Base-by-base conservation (phyloP, 2,113 vertebrate genomes). In the Pagrus major region DNA sequence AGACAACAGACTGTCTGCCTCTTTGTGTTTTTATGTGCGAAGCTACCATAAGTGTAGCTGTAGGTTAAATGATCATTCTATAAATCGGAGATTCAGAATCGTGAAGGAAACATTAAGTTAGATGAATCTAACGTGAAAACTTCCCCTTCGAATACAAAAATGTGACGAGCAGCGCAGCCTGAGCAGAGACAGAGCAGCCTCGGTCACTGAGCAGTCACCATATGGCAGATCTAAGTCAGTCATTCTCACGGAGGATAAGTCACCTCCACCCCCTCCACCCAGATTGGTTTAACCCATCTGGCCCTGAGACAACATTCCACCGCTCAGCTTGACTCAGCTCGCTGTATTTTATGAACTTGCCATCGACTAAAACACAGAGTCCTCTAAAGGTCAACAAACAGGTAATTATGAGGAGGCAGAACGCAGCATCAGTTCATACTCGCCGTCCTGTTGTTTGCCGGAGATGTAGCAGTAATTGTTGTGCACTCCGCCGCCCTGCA, bases 141-240 rank as follows among this genome's bases (percentile, higher is more conserved):
- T 1, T 31, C 31, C 27, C n/a, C 8, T 20, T 21, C 25, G 31
- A 39, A 37, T 18, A n/a, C 4, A 5, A 16, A 12, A 2, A 1
- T 12, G 3, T 37, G 8, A 5, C 44, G 29, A 61, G 4, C 47
- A 29, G 6, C 29, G 8, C 31, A 27, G 58, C 10, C 29, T 44
- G 29, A 60, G 27, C 16, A 54, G 10, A 58, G n/a, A 7, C 11
- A 1, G 23, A 42, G 46, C 3, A 14, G 27, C 29, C 25, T 0
- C 2, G 4, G 44, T 23, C 49, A 12, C 42, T 46, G 46, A 54
- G 18, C 69, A 39, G 83, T 11, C 54, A 42, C 87, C 85, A 87
- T 83, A 85, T 78, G 81, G 82, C 58, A 25, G 25, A n/a, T 69
- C 44, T 89, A 77, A 80, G 78, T 64, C 80, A 58, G 37, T 55